Conservation (phyloP, 2,797 vertebrate genomes). For the Anguilla megastoma region DNA sequence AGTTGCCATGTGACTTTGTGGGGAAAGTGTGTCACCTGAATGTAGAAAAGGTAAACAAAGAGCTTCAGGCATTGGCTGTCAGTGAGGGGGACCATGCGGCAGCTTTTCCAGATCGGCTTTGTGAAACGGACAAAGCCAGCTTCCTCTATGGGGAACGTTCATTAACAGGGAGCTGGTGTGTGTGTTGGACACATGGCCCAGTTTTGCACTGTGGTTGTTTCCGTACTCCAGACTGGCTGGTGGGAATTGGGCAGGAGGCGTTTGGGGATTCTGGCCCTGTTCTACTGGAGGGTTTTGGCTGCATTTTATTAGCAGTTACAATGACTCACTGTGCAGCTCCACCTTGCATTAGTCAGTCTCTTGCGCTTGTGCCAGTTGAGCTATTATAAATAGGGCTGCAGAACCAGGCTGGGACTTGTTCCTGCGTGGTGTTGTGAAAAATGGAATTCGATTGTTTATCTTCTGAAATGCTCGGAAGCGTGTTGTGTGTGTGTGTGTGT, state of each 20-base stretch:
- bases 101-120: slow-evolving; percentile 21
- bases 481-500: background rate
- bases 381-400: background rate
- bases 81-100: background rate
- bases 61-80: background rate
- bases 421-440: background rate
- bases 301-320: background rate
- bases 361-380: background rate
- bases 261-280: background rate
- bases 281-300: background rate
- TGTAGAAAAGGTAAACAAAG: slow-evolving; percentile 16
- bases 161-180: too few relatives aligned
- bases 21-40: background rate
- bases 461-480: background rate
- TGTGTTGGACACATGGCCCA: background rate
- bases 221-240: background rate
- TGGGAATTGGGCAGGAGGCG: background rate
- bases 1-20: slow-evolving; percentile 2
- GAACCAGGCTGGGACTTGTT: slow-evolving; percentile 4
- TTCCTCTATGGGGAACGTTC: background rate
- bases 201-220: background rate
- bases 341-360: background rate
- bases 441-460: background rate
- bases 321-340: background rate
- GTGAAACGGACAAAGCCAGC: background rate